Percentiles rank a stretch among this genome's conserved stretches.
Conservation (phyloP, 2,888 invertebrate species). For the Coelinius sp. region DNA sequence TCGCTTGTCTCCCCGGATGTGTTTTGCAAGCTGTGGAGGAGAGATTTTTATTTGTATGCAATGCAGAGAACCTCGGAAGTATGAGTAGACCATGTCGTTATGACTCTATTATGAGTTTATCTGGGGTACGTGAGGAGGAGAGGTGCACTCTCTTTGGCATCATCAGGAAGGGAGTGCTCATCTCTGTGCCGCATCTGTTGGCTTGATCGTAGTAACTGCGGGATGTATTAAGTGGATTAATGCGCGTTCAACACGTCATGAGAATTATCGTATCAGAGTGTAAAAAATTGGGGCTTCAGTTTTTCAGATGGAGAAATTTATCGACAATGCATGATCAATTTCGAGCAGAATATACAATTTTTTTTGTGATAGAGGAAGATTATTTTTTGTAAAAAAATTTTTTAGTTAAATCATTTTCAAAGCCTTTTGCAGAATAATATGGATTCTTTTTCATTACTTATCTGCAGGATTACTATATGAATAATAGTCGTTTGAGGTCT, state of each 20-base stretch:
- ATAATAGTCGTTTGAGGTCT: no score
- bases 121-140: neutral
- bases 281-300: no score
- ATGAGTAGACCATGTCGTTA: slow-evolving; percentile 16
- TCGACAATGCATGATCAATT: no score
- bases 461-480: no score
- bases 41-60: slow-evolving; percentile 10
- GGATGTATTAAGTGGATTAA: slow-evolving; percentile 20
- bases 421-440: no score
- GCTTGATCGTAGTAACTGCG: no score
- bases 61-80: slow-evolving; percentile 11
- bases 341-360: no score
- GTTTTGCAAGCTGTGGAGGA: neutral
- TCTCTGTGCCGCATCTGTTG: neutral
- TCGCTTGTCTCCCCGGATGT: slow-evolving; percentile 29
- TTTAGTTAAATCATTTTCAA: no score
- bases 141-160: neutral
- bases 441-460: no score
- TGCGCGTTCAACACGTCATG: slow-evolving; percentile 18
- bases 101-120: slow-evolving; percentile 15
- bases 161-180: neutral
- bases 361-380: no score
- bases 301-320: no score
- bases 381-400: no score
- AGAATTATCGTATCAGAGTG: slow-evolving; percentile 2